These are phyloP conservation scores for Matsumyia berberina DNA, from an alignment of 2,888 invertebrate genomes.

Conservation along the genomic window DNA sequence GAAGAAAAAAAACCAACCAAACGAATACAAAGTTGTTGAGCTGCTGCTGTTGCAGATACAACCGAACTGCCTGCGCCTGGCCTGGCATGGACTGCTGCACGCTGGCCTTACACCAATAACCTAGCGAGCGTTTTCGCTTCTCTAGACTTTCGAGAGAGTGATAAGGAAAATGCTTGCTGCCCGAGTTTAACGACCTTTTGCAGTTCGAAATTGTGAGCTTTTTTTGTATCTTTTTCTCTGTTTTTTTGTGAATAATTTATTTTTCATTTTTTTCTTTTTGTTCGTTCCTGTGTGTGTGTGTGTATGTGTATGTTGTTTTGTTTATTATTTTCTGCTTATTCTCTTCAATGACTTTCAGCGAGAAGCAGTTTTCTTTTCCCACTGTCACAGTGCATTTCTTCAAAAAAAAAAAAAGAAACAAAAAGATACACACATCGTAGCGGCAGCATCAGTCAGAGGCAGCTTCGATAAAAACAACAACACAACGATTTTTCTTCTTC, in stretches of 20 bases:
- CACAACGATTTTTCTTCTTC: conserved; percentile 1
- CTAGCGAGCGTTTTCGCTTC: conserved; percentile 69
- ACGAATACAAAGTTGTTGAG: conserved; percentile 24
- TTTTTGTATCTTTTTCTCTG: conserved; percentile 1
- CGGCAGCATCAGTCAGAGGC: conserved; percentile 28
- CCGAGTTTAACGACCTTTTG: conserved; percentile 63
- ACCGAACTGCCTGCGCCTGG: background rate
- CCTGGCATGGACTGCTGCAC: conserved; percentile 12
- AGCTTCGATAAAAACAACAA: conserved; percentile 21
- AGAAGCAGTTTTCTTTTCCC: background rate
- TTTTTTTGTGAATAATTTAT: conserved; percentile 4
- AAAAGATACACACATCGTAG: background rate
- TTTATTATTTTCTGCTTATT: conserved; percentile 3
- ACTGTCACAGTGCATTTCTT: conserved; percentile 17
- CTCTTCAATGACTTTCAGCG: background rate
- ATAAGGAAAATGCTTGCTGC: conserved; percentile 63
- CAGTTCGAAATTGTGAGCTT: conserved; percentile 23
- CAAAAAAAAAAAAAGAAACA: background rate
- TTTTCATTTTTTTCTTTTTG: background rate
- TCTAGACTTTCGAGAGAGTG: conserved; percentile 72
- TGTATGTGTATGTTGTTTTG: background rate
- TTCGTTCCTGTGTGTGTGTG: background rate
- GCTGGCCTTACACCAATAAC: conserved; percentile 52
- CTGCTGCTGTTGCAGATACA: conserved; percentile 19
- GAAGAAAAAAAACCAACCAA: background rate